Evolutionary conservation across 2,888 invertebrate genomes (phyloP).

Genomic region (Microctonus hyperodae): DNA sequence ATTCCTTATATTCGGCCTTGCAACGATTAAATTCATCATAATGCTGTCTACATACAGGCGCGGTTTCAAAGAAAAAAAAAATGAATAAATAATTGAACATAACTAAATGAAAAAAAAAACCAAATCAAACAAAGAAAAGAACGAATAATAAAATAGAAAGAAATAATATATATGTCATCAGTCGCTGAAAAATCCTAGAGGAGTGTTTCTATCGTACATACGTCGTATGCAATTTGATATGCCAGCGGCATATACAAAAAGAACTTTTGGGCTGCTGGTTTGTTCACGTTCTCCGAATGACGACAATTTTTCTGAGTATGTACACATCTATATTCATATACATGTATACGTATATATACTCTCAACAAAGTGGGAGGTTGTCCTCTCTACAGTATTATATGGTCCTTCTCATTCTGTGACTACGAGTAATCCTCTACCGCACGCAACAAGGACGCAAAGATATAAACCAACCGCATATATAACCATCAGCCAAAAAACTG

Average conservation of each 20-base stretch:
- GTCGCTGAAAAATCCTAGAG: conserved; percentile 5
- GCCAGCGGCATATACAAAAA: conserved; percentile 32
- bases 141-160: background rate
- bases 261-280: conserved; percentile 7
- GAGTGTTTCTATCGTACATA: conserved; percentile 1
- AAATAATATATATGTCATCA: conserved; percentile 5
- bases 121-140: background rate
- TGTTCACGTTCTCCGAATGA: conserved; percentile 46
- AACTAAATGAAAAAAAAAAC: conserved; percentile 32
- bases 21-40: background rate
- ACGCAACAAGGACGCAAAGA: conserved; percentile 8
- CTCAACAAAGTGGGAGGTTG: background rate
- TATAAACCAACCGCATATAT: background rate
- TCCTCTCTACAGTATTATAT: conserved; percentile 47
- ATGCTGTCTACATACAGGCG: background rate
- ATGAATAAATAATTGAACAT: conserved; percentile 17
- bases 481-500: conserved; percentile 2
- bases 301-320: conserved; percentile 39
- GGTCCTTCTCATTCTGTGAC: conserved; percentile 57
- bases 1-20: background rate
- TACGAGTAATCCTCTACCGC: conserved; percentile 55
- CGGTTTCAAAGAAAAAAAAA: conserved; percentile 13
- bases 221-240: conserved; percentile 25
- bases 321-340: background rate
- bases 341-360: background rate